Conservation (phyloP, 1,140 invertebrate genomes). For the Drosophila nigrodunni region DNA sequence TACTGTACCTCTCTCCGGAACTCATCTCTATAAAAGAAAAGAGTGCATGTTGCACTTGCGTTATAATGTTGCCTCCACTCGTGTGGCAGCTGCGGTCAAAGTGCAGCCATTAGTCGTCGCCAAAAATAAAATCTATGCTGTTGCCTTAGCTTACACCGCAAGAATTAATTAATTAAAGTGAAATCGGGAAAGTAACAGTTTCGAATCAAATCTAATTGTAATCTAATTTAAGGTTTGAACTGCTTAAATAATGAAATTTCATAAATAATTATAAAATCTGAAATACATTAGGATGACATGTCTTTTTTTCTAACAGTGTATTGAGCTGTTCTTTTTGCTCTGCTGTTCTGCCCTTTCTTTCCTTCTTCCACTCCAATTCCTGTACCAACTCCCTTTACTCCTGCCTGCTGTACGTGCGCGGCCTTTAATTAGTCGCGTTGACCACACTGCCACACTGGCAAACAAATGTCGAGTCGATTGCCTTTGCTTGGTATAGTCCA, state of each 20-base stretch:
- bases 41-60: constrained; percentile 19
- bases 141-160: background rate
- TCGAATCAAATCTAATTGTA: too few species aligned
- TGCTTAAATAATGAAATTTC: too few species aligned
- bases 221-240: too few species aligned
- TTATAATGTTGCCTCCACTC: constrained; percentile 40
- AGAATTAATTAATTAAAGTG: too few species aligned
- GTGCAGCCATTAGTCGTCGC: constrained; percentile 70
- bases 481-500: constrained; percentile 10
- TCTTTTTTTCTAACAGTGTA: too few species aligned
- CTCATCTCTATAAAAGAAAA: background rate
- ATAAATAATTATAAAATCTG: too few species aligned
- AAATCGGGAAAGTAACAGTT: too few species aligned
- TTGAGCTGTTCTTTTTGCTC: too few species aligned
- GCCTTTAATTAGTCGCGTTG: constrained; percentile 70
- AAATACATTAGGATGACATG: too few species aligned
- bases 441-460: constrained; percentile 32
- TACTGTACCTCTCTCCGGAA: background rate
- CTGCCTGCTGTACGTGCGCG: constrained; percentile 53
- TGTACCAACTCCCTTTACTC: background rate
- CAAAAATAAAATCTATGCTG: constrained; percentile 76
- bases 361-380: too few species aligned
- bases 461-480: constrained; percentile 12
- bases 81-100: constrained; percentile 66
- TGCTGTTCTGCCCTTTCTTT: too few species aligned